Conservation (phyloP, 2,113 vertebrate species). For the Mormoops blainvillei region DNA sequence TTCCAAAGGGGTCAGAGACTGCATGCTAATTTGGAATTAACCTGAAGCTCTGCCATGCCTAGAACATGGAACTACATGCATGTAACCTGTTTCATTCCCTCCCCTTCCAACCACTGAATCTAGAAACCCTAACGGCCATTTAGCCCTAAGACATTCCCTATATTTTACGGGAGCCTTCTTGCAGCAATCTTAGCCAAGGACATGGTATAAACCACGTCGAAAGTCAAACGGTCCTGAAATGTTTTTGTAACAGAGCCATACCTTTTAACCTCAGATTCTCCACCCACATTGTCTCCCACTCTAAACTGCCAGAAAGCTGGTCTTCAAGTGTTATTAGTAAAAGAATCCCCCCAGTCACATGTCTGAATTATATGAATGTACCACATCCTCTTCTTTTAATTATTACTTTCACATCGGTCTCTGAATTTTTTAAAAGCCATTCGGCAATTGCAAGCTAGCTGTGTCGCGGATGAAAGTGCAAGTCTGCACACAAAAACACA, state of each 20-base stretch:
- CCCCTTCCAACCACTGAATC: not conserved
- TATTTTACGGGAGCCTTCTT: not conserved
- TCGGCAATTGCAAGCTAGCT: not conserved
- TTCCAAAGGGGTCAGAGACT: not conserved
- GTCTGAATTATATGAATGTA: not conserved
- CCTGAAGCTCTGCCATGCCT: not conserved
- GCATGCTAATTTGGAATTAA: not conserved
- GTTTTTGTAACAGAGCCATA: not conserved
- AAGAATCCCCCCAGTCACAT: not conserved
- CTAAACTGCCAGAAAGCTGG: not conserved
- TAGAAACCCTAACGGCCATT: not conserved
- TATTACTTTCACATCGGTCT: slow-evolving; percentile 45
- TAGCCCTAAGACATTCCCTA: not conserved
- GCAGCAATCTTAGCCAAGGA: not conserved
- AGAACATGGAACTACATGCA: not conserved
- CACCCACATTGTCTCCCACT: not conserved
- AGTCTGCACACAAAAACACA: slow-evolving; percentile 30
- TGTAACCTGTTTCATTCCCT: not conserved
- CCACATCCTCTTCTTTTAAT: not conserved
- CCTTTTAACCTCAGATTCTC: not conserved
- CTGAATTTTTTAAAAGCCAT: slow-evolving; percentile 10
- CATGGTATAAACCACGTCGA: not conserved
- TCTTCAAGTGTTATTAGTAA: not conserved
- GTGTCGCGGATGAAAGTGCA: not conserved
- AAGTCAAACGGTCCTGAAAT: not conserved